Conservation (phyloP, 2,797 vertebrate species). For the Decapterus maruadsi region DNA sequence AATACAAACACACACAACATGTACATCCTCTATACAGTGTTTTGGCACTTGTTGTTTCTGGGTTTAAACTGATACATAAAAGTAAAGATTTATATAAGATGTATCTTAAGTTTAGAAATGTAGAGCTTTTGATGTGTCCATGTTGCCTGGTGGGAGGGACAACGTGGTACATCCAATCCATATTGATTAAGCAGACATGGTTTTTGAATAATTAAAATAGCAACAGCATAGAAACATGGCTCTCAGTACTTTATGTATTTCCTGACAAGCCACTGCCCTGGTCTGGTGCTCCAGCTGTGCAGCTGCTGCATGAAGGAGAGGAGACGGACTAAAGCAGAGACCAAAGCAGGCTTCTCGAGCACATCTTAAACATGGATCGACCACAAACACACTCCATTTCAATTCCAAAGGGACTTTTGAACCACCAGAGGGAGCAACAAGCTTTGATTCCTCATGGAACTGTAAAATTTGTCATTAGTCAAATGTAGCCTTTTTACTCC, state of each 20-base stretch:
- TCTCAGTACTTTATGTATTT: neutral
- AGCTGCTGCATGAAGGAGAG: slow-evolving; percentile 2
- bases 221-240: neutral
- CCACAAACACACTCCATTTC: slow-evolving; percentile 22
- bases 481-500: slow-evolving; percentile 12
- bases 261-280: neutral
- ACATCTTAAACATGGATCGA: slow-evolving; percentile 18
- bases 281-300: slow-evolving; percentile 11
- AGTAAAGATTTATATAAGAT: neutral
- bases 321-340: neutral
- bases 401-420: slow-evolving; percentile 47
- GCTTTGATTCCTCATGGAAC: slow-evolving; percentile 52
- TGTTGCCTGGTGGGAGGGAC: slow-evolving; percentile 1
- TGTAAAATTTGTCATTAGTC: slow-evolving; percentile 39
- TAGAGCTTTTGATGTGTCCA: neutral
- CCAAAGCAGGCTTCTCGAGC: slow-evolving; percentile 1
- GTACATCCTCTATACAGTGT: neutral
- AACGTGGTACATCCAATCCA: neutral
- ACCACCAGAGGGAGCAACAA: slow-evolving; percentile 73
- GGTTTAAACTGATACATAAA: slow-evolving; percentile 1
- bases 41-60: neutral
- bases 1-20: too few relatives aligned
- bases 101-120: slow-evolving; percentile 20
- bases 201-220: neutral
- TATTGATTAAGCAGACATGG: neutral